Percentiles rank a stretch among this genome's conserved stretches.
Evolutionary conservation across 2,113 vertebrate genomes (phyloP).

Genomic region (Camelus bactrianus): DNA sequence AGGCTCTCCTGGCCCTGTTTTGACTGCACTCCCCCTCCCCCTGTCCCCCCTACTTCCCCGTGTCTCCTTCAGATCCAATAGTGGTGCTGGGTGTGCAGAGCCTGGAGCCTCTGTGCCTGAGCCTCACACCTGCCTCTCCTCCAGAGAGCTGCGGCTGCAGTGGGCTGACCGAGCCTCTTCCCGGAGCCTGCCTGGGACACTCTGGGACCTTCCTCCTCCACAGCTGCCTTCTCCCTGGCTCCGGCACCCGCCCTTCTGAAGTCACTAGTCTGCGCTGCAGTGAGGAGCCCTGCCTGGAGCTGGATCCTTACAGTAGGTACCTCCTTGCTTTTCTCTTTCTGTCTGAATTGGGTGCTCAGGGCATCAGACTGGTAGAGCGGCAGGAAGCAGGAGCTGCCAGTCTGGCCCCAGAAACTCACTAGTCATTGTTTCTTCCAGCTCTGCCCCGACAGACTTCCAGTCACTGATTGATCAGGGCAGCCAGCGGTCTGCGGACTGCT

Average conservation of each 20-base stretch:
- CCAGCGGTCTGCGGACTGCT: background rate
- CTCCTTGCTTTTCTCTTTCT: background rate
- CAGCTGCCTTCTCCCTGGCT: background rate
- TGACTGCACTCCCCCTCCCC: background rate
- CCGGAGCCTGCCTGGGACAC: background rate
- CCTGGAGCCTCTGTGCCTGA: background rate
- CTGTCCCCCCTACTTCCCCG: too few species aligned
- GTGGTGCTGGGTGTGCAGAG: background rate
- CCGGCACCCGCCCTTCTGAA: background rate
- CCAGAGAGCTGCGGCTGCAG: background rate
- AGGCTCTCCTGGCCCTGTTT: background rate
- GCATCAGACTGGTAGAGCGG: background rate
- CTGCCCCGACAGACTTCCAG: background rate
- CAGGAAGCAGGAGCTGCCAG: background rate
- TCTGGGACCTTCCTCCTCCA: background rate
- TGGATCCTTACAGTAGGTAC: conserved; percentile 39
- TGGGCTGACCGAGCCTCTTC: background rate
- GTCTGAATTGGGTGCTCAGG: background rate
- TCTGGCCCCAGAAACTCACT: background rate
- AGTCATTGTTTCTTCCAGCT: background rate
- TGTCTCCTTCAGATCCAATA: background rate
- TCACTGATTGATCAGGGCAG: background rate
- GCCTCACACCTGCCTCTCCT: background rate
- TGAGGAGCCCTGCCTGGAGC: background rate
- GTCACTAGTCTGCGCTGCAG: background rate